Evolutionary conservation across 2,113 vertebrate genomes (phyloP), one percentile per base, ranked within the genome.

Genomic region (Semicossyphus pulcher): DNA sequence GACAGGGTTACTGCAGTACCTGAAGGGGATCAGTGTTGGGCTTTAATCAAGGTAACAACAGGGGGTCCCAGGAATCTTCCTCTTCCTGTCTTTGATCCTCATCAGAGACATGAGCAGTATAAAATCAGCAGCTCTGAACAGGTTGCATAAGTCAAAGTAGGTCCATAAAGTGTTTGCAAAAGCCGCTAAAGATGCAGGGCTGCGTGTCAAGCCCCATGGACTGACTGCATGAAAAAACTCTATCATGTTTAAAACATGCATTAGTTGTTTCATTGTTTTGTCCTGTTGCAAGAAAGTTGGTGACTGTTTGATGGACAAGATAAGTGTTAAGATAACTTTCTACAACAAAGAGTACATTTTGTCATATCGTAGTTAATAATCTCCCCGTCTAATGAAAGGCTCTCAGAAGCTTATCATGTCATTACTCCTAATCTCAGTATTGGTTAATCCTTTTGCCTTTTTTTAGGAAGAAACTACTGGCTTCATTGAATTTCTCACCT

Each of bases 11-110:
- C 54, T 23, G 20, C 28, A 56, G 37, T 52, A 66, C 48, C 73
- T 74, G 36, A 69, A 54, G 48, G 60, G 59, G 71, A 72, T 86
- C 77, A 84, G 64, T 49, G 78, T 47, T 65, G 45, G 68, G 48
- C 36, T 85, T 87, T 86, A 86, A 87, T 92, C 83, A 86, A 86
- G 66, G 47, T 36, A 75, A 60, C 79, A 65, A 28, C 75, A 23
- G 78, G 84, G 51, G 74, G 47, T 73, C 73, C 10, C 0, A 14
- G 32, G 23, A 52, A 44, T 32, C 52, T 53, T 73, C 36, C 31
- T 34, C 60, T 83, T 73, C 66, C 45, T 65, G 34, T 68, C 41
- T 71, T 73, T 79, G 59, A 73, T 75, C 75, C 60, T 66, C 37
- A 80, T 83, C 72, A 66, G 45, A 78, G 80, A 69, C 47, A 76